Conservation (phyloP, 2,113 vertebrate species). For the Ifrita kowaldi region DNA sequence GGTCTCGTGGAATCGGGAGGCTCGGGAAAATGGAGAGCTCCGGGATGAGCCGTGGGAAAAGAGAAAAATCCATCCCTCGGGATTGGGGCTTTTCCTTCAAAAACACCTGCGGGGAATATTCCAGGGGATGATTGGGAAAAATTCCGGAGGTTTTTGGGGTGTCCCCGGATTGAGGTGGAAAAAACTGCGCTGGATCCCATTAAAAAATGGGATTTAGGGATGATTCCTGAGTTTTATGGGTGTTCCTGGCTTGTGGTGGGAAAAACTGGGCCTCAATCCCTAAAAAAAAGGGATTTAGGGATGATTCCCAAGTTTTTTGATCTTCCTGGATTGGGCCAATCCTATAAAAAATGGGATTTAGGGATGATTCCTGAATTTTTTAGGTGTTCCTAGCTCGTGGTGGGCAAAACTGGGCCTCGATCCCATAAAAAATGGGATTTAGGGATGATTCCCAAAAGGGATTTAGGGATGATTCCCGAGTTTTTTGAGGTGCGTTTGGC, state of each 20-base stretch:
- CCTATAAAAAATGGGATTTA: too few relatives aligned
- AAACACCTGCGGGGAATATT: background rate
- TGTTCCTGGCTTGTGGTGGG: background rate
- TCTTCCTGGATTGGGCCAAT: too few relatives aligned
- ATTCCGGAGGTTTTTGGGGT: rapidly evolving
- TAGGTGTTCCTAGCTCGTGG: too few relatives aligned
- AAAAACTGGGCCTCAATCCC: background rate
- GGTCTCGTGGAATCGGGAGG: conserved; percentile 73
- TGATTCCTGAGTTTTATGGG: rapidly evolving
- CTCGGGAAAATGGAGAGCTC: conserved; percentile 61
- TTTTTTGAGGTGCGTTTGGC: background rate
- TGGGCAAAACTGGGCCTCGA: too few relatives aligned
- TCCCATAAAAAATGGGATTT: too few relatives aligned
- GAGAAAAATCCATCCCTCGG: background rate
- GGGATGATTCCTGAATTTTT: too few relatives aligned
- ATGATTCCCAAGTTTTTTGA: too few relatives aligned
- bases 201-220: background rate
- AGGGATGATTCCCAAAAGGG: background rate
- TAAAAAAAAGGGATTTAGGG: rapidly evolving
- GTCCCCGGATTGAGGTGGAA: background rate
- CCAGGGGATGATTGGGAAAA: background rate
- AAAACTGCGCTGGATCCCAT: rapidly evolving
- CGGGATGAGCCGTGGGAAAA: conserved; percentile 19
- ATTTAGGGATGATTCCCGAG: background rate
- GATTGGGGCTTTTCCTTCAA: background rate